Evolutionary conservation across 2,113 vertebrate genomes (phyloP), one percentile per base, ranked within the genome.

Genomic region (Ptyas mucosa): DNA sequence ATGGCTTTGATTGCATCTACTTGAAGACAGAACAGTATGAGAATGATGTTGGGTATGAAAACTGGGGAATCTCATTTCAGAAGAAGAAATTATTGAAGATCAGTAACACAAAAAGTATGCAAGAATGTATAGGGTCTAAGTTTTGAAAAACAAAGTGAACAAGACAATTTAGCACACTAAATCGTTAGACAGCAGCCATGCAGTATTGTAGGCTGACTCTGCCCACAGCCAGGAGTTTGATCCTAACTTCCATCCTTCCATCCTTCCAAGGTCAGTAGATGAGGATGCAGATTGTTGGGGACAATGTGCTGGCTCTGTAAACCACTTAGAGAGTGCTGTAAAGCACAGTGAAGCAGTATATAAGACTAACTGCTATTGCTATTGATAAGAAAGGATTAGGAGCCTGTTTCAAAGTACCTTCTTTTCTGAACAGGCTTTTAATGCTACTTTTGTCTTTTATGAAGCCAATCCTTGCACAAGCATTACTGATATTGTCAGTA

Each of bases 391-490:
- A 94, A 95, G 89, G 23, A 39, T 94, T 91, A 88, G 53, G 9
- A 14, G 51, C 3, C 75, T 92, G 58, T 10, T 93, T 93, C 91
- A 75, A 92, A 92, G 58, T 92, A 92, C 61, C 95, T 95, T 91
- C 94, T 93, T 64, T 88, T 86, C 64, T 29, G 26, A n/a, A n/a
- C 24, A 12, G 23, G 94, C 88, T 97, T 96, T 97, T 91, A 93
- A 92, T 94, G 87, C 88, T 96, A 75, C 90, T 97, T 96, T 94
- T 64, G 85, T 85, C 92, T 93, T 96, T 97, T 96, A 95, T 95
- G 89, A 97, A 97, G 52, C 85, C 97, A 96, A 96, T 93, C 93
- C 95, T 96, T 96, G 96, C 97, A 94, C 61, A 96, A 96, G 92
- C 96, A 95, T 91, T 96, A 92, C 91, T 92, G 90, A 8, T 93